phyloP scores from a whole-genome alignment of 2,888 invertebrate species.

The Amphipoea lucens region DNA sequence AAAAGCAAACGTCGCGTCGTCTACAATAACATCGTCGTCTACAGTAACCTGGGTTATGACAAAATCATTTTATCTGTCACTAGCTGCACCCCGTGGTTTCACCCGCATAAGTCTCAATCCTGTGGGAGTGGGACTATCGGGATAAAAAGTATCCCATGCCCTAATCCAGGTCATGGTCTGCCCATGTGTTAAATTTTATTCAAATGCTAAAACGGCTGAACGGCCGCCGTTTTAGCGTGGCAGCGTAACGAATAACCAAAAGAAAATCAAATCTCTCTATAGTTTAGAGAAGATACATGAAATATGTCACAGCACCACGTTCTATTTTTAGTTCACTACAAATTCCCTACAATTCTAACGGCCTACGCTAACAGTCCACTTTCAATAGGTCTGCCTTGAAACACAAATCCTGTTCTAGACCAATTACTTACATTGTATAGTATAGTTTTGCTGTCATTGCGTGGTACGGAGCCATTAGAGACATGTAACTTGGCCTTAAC shows the following conservation, averaged over 20 bases:
- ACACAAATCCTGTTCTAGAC: conserved; percentile 47
- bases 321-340: background rate
- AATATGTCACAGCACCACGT: background rate
- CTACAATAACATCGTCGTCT: background rate
- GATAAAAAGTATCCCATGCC: too few relatives aligned
- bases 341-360: conserved; percentile 15
- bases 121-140: too few relatives aligned
- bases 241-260: too few relatives aligned
- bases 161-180: too few relatives aligned
- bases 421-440: conserved; percentile 14
- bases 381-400: conserved; percentile 55
- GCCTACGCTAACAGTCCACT: conserved; percentile 28
- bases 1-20: background rate
- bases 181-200: too few relatives aligned
- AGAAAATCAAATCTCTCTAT: background rate
- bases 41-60: too few relatives aligned
- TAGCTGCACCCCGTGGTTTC: too few relatives aligned
- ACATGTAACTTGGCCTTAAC: conserved; percentile 33
- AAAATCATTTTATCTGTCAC: too few relatives aligned
- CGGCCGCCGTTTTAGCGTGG: too few relatives aligned
- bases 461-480: conserved; percentile 43
- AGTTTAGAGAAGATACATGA: background rate
- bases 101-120: too few relatives aligned
- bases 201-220: too few relatives aligned
- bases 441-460: conserved; percentile 27